Percentiles rank a stretch among this genome's conserved stretches.
Conservation (phyloP, 1,140 invertebrate species). For the Drosophila busckii region DNA sequence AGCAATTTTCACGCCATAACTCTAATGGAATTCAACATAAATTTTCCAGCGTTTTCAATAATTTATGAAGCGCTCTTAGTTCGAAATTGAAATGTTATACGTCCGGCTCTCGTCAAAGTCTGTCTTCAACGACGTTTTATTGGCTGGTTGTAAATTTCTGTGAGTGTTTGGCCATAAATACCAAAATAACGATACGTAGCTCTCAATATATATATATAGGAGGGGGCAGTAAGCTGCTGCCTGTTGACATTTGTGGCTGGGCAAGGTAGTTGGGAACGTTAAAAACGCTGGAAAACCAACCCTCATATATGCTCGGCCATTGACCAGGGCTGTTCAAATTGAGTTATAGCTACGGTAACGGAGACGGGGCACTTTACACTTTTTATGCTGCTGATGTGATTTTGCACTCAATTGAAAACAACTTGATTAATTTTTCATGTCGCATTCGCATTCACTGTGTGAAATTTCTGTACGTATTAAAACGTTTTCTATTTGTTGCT, state of each 20-base stretch:
- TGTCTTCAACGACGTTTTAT: constrained; percentile 40
- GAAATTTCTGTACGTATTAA: no score
- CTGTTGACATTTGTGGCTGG: constrained; percentile 61
- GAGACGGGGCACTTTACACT: constrained; percentile 48
- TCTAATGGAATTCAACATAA: constrained; percentile 71
- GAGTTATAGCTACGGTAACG: constrained; percentile 18
- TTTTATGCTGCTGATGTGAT: constrained; percentile 64
- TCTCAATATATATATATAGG: constrained; percentile 1
- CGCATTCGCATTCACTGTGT: constrained; percentile 45
- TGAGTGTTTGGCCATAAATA: constrained; percentile 71
- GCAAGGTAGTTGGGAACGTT: neutral
- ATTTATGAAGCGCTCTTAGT: constrained; percentile 42
- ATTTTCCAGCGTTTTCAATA: constrained; percentile 60
- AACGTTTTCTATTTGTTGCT: no score
- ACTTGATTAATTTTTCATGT: constrained; percentile 72
- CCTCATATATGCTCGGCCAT: constrained; percentile 12
- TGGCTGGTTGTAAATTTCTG: constrained; percentile 72
- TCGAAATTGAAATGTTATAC: constrained; percentile 69
- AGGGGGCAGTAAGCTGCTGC: constrained; percentile 15
- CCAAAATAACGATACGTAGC: constrained; percentile 47
- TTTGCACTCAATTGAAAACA: constrained; percentile 74
- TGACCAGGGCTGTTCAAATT: constrained; percentile 7
- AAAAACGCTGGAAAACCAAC: constrained; percentile 14
- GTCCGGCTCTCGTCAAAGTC: constrained; percentile 52
- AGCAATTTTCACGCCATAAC: constrained; percentile 66